These are phyloP conservation scores for Prinia subflava DNA, from an alignment of 2,113 vertebrate species.

Conservation along the genomic window DNA sequence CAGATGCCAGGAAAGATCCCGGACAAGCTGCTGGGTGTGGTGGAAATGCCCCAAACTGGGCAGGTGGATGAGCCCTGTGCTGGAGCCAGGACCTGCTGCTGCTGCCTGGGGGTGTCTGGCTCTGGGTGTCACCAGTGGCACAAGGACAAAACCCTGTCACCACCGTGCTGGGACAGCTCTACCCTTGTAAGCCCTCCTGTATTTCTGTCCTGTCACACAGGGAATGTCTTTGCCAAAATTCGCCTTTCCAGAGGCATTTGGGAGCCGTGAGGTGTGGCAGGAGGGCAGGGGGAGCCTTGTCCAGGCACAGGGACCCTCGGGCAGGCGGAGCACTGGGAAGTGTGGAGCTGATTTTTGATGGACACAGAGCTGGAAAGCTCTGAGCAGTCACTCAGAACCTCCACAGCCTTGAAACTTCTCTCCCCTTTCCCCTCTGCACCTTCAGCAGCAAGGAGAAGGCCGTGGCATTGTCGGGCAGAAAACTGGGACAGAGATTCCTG, in stretches of 20 bases:
- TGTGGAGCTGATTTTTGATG: background rate
- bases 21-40: background rate
- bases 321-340: background rate
- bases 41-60: background rate
- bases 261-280: background rate
- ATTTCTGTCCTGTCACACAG: background rate
- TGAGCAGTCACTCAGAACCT: background rate
- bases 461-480: background rate
- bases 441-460: background rate
- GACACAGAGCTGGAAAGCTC: background rate
- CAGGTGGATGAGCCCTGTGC: background rate
- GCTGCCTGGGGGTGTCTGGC: background rate
- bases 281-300: background rate
- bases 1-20: background rate
- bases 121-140: background rate
- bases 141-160: background rate
- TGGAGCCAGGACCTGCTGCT: background rate
- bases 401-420: background rate
- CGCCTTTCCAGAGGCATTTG: background rate
- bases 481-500: background rate
- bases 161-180: rapidly evolving
- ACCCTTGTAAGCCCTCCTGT: background rate
- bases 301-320: background rate
- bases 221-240: background rate
- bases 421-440: background rate